Evolutionary conservation across 2,113 vertebrate genomes (phyloP), one percentile per base, ranked within the genome.

Genomic region (Daubentonia madagascariensis): DNA sequence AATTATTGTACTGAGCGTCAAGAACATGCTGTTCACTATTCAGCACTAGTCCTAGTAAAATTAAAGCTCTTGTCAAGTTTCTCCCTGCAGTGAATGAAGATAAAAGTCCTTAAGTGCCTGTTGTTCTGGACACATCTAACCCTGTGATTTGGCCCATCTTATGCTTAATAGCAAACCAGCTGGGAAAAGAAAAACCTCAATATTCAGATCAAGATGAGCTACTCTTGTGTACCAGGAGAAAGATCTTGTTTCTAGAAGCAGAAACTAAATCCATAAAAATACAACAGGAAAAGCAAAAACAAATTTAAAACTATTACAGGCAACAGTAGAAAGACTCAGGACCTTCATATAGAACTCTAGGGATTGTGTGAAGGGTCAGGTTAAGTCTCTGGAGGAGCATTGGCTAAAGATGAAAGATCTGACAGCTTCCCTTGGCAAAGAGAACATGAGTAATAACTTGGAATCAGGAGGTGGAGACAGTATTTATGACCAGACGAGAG

Each of bases 401-500:
- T 93, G 14, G 63, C 83, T 68, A 32, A 54, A 67, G 57, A 85
- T 40, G 52, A 68, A 94, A 72, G 63, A 48, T 16, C 28, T 16
- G 18, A 54, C 11, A 54, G 52, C 78, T 93, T 93, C 40, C 67
- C 65, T 45, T 65, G 59, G 70, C 65, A 37, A 91, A 89, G 45
- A 85, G 28, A 73, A 89, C 48, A 59, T 11, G 35, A 28, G 13
- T 86, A 50, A 54, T 87, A 63, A 84, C 90, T 70, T 63, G 50
- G 50, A 92, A 78, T 90, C 50, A 61, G 80, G 70, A 91, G 37
- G 5, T 57, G n/a, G 48, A 96, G 52, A 84, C 35, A 72, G 59
- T 85, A 72, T 85, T 93, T 96, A 81, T 86, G 45, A 59, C 72
- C 78, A 95, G 70, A 93, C 48, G 14, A 93, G 43, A 85, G 48